Conservation (phyloP, 2,113 vertebrate genomes). For the Recurvirostra avosetta region DNA sequence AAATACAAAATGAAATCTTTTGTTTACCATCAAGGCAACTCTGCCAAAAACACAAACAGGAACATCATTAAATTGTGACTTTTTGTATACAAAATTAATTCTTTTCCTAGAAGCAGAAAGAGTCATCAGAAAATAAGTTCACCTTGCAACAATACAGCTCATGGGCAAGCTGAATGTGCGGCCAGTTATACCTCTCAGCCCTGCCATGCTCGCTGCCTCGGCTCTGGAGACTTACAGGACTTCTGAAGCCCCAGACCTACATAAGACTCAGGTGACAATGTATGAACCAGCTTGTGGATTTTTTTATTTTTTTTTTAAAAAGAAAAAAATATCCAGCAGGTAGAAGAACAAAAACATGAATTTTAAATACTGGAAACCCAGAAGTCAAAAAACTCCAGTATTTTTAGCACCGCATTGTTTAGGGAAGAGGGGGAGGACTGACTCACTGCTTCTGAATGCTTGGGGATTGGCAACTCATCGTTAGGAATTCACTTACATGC, state of each 20-base stretch:
- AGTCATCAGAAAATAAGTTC: neutral
- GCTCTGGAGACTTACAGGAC: neutral
- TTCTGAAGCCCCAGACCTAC: neutral
- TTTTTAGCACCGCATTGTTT: neutral
- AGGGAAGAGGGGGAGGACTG: neutral
- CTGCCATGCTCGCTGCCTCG: neutral
- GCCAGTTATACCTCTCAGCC: neutral
- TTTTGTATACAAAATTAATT: neutral
- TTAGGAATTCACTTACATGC: neutral
- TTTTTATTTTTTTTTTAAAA: neutral
- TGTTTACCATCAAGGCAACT: neutral
- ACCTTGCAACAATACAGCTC: neutral
- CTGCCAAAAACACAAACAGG: neutral
- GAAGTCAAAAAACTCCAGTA: neutral
- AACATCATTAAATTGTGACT: neutral
- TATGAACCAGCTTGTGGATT: neutral
- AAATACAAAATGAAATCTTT: neutral
- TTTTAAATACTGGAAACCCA: neutral
- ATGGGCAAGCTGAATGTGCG: accelerated
- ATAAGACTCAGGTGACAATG: neutral
- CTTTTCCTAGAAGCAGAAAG: neutral
- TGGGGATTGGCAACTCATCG: neutral
- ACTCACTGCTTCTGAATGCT: constrained; percentile 1
- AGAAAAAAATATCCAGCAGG: neutral
- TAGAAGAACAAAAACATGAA: neutral